These are phyloP conservation scores for Umimayanthus kanabou DNA, from an alignment of 92 coral and sea anemone species.

Conservation along the genomic window DNA sequence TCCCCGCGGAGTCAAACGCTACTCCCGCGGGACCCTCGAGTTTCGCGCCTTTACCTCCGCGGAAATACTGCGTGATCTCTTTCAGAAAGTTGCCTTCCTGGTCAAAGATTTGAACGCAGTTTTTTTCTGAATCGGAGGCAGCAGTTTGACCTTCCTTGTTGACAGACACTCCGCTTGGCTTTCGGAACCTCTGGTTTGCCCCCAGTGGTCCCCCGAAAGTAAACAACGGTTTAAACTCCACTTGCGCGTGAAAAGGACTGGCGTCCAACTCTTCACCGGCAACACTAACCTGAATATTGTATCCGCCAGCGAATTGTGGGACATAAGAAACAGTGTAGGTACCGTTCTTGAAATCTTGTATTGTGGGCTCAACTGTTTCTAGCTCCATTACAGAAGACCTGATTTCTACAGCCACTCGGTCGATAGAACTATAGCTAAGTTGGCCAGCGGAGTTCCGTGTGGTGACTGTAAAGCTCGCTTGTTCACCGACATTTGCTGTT, in stretches of 20 bases:
- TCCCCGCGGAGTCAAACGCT: constrained; percentile 20
- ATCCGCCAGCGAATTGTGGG: constrained; percentile 21
- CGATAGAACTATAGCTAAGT: constrained; percentile 18
- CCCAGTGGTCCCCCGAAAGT: constrained; percentile 40
- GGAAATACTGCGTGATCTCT: constrained; percentile 28
- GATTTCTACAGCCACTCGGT: constrained; percentile 34
- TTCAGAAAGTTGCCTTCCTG: constrained; percentile 27
- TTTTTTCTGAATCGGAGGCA: constrained; percentile 33
- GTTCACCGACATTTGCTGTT: not conserved
- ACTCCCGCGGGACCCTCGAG: constrained; percentile 34
- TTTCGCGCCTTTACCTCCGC: constrained; percentile 20
- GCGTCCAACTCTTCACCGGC: constrained; percentile 3
- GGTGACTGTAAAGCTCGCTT: constrained; percentile 18
- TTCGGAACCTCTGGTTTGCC: constrained; percentile 19
- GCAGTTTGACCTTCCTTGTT: constrained; percentile 24
- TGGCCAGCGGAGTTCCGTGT: constrained; percentile 37
- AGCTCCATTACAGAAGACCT: constrained; percentile 15
- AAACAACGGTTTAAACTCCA: constrained; percentile 27
- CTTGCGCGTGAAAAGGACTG: constrained; percentile 33
- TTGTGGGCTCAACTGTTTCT: constrained; percentile 7
- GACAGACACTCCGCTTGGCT: constrained; percentile 38
- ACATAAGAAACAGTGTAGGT: constrained; percentile 24
- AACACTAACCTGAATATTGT: constrained; percentile 13
- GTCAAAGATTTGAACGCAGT: constrained; percentile 31
- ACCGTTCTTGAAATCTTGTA: constrained; percentile 36